Evolutionary conservation across 2,888 invertebrate genomes (phyloP), one percentile per base, ranked within the genome.

Genomic region (Apotomis capreana): DNA sequence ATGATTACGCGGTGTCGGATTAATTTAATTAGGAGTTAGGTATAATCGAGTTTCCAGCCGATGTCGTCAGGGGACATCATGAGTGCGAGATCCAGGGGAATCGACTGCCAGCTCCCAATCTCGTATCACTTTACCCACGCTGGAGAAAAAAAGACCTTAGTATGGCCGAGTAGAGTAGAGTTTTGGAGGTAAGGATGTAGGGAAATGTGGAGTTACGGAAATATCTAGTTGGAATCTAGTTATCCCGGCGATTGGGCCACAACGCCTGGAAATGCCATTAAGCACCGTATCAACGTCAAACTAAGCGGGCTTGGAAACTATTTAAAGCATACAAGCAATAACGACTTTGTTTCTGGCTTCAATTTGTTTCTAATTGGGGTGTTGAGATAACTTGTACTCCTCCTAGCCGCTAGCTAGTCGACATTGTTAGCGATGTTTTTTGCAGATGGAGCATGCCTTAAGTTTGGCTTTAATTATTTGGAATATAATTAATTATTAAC

Each of bases 241-340:
- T 90, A 90, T 82, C 84, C 81, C 83, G 84, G 86, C 87, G 88
- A 90, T 89, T 88, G 89, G 86, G 80, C 84, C 87, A 86, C 88
- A 87, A 86, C 87, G 89, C 87, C 83, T 83, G 81, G 84, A 81
- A 87, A 90, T 86, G 81, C 80, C 85, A 90, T 89, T 89, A 89
- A 81, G 78, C 82, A 77, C 74, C 78, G 85, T 68, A 84, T 84
- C 84, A 84, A 83, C 82, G 82, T 79, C 84, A 78, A 80, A 81
- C 86, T 86, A 82, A 83, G 80, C 82, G 82, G 77, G 78, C 76
- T 74, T 74, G 74, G 74, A 80, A 79, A 80, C 80, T 80, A 81
- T 83, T 78, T 79, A 79, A 77, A 75, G 72, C 78, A 74, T 75
- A 68, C 60, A 61, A 69, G 74, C 69, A 79, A 78, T 78, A 78